Percentiles rank a stretch among this genome's conserved stretches.
Evolutionary conservation across 2,888 invertebrate species (phyloP).

Genomic region (Crematogaster levior): DNA sequence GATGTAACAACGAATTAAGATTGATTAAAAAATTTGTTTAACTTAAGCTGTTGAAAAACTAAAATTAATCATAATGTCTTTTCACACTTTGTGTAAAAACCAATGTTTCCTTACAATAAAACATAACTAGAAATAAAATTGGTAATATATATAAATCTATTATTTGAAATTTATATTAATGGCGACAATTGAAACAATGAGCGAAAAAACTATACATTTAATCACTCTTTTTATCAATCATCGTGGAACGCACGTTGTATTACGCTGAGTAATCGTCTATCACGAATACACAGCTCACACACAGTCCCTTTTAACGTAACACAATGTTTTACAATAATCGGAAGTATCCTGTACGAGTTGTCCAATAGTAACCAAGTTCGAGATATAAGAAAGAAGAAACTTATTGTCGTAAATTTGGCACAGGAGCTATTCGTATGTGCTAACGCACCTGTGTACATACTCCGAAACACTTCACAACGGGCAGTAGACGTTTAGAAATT

Average conservation of each 20-base stretch:
- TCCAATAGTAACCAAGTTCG: slow-evolving; percentile 31
- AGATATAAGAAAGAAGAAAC: slow-evolving; percentile 66
- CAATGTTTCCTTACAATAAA: not conserved
- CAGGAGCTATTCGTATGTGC: slow-evolving; percentile 61
- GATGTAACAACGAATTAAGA: not conserved
- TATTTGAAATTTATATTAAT: not conserved
- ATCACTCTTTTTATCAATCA: slow-evolving; percentile 23
- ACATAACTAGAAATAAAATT: not conserved
- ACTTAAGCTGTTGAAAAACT: not conserved
- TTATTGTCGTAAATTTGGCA: slow-evolving; percentile 80
- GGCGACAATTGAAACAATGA: slow-evolving; percentile 16
- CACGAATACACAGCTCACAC: not conserved
- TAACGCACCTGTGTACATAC: slow-evolving; percentile 21
- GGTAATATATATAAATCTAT: not conserved
- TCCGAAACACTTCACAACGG: slow-evolving; percentile 21
- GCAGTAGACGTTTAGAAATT: slow-evolving; percentile 44
- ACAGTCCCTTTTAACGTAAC: not conserved
- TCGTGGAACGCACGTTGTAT: not conserved
- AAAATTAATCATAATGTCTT: slow-evolving; percentile 8
- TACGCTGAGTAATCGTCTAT: not conserved
- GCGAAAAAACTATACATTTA: slow-evolving; percentile 18
- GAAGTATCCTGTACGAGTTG: slow-evolving; percentile 16
- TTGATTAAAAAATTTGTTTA: slow-evolving; percentile 6
- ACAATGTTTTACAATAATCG: not conserved
- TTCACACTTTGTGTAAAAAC: not conserved